phyloP scores from a whole-genome alignment of 2,888 invertebrate species.

The Thelaira solivaga region DNA sequence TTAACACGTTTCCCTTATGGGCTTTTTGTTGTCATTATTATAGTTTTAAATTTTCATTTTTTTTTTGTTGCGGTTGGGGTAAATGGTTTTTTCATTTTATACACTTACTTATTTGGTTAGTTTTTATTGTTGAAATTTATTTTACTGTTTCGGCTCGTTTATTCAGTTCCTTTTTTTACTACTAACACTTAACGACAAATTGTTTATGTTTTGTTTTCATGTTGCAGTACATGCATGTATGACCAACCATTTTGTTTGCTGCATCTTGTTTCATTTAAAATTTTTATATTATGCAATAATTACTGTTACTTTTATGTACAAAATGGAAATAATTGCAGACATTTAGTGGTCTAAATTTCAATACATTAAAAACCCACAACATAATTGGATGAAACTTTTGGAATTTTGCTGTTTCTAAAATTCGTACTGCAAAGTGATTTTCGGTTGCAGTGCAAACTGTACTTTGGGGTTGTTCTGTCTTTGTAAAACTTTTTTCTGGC shows the following conservation, averaged over 20 bases:
- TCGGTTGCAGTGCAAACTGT: too few relatives aligned
- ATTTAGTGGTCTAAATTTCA: too few relatives aligned
- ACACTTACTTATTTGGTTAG: neutral
- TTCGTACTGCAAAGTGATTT: too few relatives aligned
- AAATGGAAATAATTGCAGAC: too few relatives aligned
- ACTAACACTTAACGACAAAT: constrained; percentile 43
- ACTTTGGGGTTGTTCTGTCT: too few relatives aligned
- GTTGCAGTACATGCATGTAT: too few relatives aligned
- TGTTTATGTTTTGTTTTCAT: constrained; percentile 10
- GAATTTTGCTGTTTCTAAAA: too few relatives aligned
- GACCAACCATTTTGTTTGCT: constrained; percentile 6
- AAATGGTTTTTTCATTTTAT: neutral
- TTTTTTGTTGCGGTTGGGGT: neutral
- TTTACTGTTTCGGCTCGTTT: neutral
- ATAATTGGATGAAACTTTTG: too few relatives aligned
- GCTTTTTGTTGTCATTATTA: constrained; percentile 5
- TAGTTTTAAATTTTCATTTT: neutral
- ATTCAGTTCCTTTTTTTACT: constrained; percentile 9
- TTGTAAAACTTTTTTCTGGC: too few relatives aligned
- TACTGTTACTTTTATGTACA: too few relatives aligned
- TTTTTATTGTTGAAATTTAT: constrained; percentile 12
- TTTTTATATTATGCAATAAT: too few relatives aligned
- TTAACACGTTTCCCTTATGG: constrained; percentile 12
- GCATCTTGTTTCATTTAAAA: neutral
- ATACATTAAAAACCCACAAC: too few relatives aligned